Evolutionary conservation across 2,113 vertebrate species (phyloP), one percentile per base, ranked within the genome.

Genomic region (human): DNA sequence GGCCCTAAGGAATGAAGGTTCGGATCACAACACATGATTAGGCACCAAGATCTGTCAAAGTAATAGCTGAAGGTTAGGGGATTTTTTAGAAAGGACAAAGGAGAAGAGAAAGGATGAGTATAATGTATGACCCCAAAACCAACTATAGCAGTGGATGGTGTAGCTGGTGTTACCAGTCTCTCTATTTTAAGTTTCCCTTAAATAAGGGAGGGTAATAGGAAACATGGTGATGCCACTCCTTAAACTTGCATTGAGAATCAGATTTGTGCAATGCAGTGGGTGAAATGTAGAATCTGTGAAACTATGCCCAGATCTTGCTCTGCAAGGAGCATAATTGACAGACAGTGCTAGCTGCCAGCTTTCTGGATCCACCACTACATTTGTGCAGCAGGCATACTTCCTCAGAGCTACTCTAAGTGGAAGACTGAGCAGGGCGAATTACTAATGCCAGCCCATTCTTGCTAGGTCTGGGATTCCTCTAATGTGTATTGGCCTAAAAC

Each of bases 321-420:
- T 61, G 3, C 23, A 68, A 16, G 35, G 25, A n/a, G 27, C 8
- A 3, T 0, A 84, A 73, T 7, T 93, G 76, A 75, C 17, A 10
- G 4, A 43, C 6, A 27, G 3, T 11, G 50, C 2, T 35, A 30
- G 75, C 17, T 81, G 43, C 22, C 3, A 35, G 7, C 2, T 83
- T 48, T 83, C 27, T 79, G 10, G 16, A 79, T 17, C 25, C 23
- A 68, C 22, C 2, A 7, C 8, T 18, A 8, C 9, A 4, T 50
- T 61, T 55, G 8, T 45, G 5, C 5, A 22, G 1, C 13, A 45
- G 64, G 1, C 25, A 45, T 1, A 40, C 2, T 66, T 40, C 2
- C 10, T n/a, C 10, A 72, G 4, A 2, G 9, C 4, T 48, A 27
- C 3, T 96, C 9, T 70, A 16, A 40, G 20, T 8, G 23, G 61